Evolutionary conservation across 1,140 invertebrate species (phyloP), one percentile per base, ranked within the genome.

Genomic region (Galendromus occidentalis): DNA sequence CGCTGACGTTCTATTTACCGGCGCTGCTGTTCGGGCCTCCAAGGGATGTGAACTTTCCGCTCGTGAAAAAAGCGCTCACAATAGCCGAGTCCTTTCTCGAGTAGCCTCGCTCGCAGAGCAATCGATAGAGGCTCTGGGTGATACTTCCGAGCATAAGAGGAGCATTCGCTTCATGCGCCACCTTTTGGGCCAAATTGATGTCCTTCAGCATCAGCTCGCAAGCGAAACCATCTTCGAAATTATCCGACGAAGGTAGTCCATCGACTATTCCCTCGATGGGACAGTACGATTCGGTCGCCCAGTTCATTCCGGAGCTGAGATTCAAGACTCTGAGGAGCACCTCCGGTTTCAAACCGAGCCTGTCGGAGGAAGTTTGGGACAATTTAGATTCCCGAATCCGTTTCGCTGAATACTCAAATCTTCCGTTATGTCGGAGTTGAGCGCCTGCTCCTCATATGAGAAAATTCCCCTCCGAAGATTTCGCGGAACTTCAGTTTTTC

Each of bases 281-380:
- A 75, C 95, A 97, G 76, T 98, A 97, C 4, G 79, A 89, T 67
- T 84, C 93, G 17, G 88, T 92, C 1, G 88, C 86, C 95, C 95
- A 99, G 68, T 90, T 96, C 55, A 88, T 80, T 1, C 94, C 96
- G 1, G 88, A 86, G 64, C 92, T 96, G 51, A 86, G 87, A 76
- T 98, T 98, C 22, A 99, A 79, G 30, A 99, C 89, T 42, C 85
- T 82, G 0, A 88, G 81, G 7, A 99, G 80, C 0, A 91, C 76
- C 75, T 93, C 85, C 0, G 88, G 82, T 73, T 98, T 87, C 14
- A 99, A 76, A 5, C 95, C 96, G 71, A 96, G 78, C 75, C 88
- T 91, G 71, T 20, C 18, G 45, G 14, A 39, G 4, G 33, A 39
- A 39, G 33, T 9, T 39, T 39, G n/a, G n/a, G n/a, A n/a, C n/a